Conservation (phyloP, 2,888 invertebrate genomes). For the Agrochola macilenta region DNA sequence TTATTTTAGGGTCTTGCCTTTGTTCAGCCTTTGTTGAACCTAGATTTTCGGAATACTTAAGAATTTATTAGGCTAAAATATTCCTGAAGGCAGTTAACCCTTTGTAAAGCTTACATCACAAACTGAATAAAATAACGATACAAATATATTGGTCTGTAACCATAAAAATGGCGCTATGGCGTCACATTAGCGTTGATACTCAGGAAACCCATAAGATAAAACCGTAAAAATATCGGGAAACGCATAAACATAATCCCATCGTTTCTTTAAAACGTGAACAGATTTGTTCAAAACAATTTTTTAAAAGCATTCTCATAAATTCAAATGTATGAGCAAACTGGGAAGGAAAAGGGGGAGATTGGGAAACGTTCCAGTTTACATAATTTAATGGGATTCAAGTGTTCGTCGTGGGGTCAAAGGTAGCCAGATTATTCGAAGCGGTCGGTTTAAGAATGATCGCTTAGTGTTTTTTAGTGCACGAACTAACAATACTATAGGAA, state of each 20-base stretch:
- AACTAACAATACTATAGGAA: too few relatives aligned
- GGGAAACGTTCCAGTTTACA: slow-evolving; percentile 60
- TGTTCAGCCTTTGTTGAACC: not conserved
- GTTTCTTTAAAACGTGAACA: slow-evolving; percentile 38
- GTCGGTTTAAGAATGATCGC: slow-evolving; percentile 37
- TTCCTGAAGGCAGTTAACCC: not conserved
- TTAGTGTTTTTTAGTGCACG: not conserved
- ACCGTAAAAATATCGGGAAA: slow-evolving; percentile 4
- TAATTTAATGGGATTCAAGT: slow-evolving; percentile 64
- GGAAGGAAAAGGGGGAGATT: slow-evolving; percentile 39
- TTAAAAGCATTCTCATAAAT: slow-evolving; percentile 48
- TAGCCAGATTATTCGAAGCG: slow-evolving; percentile 56
- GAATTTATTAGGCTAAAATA: not conserved
- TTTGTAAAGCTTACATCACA: not conserved
- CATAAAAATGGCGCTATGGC: slow-evolving; percentile 3
- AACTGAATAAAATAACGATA: slow-evolving; percentile 12
- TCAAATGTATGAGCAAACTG: slow-evolving; percentile 48
- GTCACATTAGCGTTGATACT: not conserved
- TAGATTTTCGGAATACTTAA: not conserved
- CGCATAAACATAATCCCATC: slow-evolving; percentile 20
- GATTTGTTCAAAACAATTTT: slow-evolving; percentile 49
- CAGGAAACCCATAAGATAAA: slow-evolving; percentile 5
- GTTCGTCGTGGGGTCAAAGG: slow-evolving; percentile 52
- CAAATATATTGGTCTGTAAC: not conserved
- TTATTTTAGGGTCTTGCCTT: not conserved